phyloP scores from a whole-genome alignment of 2,113 vertebrate genomes.

The Progne subis region DNA sequence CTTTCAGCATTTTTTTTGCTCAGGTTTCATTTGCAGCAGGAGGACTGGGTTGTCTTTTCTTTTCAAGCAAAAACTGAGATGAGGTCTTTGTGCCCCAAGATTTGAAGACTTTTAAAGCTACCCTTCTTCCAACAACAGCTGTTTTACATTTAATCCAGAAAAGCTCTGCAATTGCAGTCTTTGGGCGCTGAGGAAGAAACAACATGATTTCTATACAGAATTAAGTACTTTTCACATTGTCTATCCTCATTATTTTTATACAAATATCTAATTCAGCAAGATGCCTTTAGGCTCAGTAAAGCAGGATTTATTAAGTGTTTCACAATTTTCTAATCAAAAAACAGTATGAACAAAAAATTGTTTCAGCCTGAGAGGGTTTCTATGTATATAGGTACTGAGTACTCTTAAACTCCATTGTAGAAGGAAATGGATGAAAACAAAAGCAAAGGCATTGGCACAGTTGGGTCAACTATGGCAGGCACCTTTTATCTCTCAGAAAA shows the following conservation, averaged over 20 bases:
- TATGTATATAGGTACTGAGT: not conserved
- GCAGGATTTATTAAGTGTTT: not conserved
- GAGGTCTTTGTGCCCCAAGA: not conserved
- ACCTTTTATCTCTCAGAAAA: not conserved
- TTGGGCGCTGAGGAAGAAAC: not conserved
- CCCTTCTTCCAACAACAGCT: not conserved
- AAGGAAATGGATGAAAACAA: not conserved
- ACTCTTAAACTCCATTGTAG: not conserved
- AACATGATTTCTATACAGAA: not conserved
- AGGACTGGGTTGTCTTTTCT: not conserved
- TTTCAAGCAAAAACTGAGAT: not conserved
- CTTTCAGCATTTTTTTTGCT: not conserved
- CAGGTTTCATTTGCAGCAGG: not conserved
- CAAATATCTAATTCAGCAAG: not conserved
- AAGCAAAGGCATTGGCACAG: not conserved
- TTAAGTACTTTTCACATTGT: not conserved
- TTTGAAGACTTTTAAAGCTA: not conserved
- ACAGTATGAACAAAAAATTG: not conserved
- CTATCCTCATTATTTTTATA: not conserved
- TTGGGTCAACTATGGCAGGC: not conserved
- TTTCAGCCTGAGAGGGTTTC: not conserved
- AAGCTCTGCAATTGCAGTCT: not conserved
- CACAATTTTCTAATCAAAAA: not conserved
- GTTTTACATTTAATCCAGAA: not conserved
- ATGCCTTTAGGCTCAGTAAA: not conserved